Conservation (phyloP, 2,888 invertebrate species). For the Plagodis dolabraria region DNA sequence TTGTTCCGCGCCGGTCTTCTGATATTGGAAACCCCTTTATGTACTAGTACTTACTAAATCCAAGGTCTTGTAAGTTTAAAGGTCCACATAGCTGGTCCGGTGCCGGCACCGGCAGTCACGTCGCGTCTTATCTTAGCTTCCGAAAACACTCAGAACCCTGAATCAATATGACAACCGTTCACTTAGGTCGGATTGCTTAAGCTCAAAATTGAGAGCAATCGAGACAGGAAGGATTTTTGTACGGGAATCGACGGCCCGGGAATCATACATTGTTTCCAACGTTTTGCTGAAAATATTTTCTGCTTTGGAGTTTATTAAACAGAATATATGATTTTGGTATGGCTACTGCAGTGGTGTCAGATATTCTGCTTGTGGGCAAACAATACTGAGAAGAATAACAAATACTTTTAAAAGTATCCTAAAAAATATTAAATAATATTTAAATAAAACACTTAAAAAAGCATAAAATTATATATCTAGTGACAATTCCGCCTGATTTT, state of each 20-base stretch:
- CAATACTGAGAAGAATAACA: too few relatives aligned
- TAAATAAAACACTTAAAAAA: too few relatives aligned
- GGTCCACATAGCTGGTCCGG: constrained; percentile 63
- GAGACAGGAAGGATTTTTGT: constrained; percentile 35
- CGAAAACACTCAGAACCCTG: constrained; percentile 72
- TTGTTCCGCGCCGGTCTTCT: too few relatives aligned
- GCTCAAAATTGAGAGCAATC: constrained; percentile 56
- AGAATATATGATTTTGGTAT: too few relatives aligned
- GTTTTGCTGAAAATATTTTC: constrained; percentile 28
- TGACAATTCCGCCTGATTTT: too few relatives aligned
- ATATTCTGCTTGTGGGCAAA: too few relatives aligned
- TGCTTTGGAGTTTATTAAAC: background rate
- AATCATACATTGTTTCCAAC: constrained; percentile 29
- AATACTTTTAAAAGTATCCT: too few relatives aligned
- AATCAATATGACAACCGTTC: constrained; percentile 75
- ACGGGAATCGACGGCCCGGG: constrained; percentile 25
- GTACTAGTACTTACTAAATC: background rate
- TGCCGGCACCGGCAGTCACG: constrained; percentile 62
- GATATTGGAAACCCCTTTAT: background rate
- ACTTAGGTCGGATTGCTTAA: constrained; percentile 69
- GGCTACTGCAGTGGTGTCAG: too few relatives aligned
- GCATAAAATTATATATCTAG: too few relatives aligned
- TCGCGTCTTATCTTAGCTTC: constrained; percentile 69
- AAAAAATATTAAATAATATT: too few relatives aligned
- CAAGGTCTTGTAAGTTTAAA: constrained; percentile 55